Base-by-base conservation (phyloP, 2,797 vertebrate genomes). In the Phataginus tricuspis region DNA sequence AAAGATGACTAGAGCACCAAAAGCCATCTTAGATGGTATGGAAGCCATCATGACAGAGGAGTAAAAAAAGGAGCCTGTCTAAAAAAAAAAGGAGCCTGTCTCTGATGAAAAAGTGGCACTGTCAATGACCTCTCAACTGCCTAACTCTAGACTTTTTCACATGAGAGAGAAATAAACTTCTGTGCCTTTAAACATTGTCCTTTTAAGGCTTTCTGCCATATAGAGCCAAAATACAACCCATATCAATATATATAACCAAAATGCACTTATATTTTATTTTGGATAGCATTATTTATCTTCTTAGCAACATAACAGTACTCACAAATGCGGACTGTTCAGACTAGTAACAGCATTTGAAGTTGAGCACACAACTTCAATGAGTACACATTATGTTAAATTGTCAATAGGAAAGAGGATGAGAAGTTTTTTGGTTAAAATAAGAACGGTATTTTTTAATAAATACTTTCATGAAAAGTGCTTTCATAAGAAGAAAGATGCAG, bases 341-440 rank as follows among this genome's bases (percentile, higher is more conserved):
- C 2, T 25, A 94, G 5, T n/a, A 94, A 88, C 19, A 79, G 31
- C 23, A 79, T 87, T 80, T 84, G 18, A 88, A 69, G 92, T 79
- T 71, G 11, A 82, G 55, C 49, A 84, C 12, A 78, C 15, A 68
- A 45, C 45, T 94, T 79, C 11, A 29, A 31, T 64, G 11, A 82
- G 55, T 49, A 84, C 9, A 72, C 18, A 68, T 75, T 45, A 31
- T 4, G 82, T 25, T 90, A 80, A 57, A 57, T 15, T 78, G n/a
- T 49, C 31, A 75, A 59, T 39, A 63, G 34, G 45, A 93, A 90
- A 86, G 13, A 77, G 14, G 18, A n/a, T 84, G 14, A 88, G 3
- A 75, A 87, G 10, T 74, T 55, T 69, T 34, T 79, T 90, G n/a
- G 61, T 64, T 90, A 90, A 95, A 79, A 85, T 63, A 96, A 84